A percentile compares a stretch with the other conserved stretches of the same genome.
Evolutionary conservation across 2,888 invertebrate species (phyloP).

Genomic region (Nowickia ferox): DNA sequence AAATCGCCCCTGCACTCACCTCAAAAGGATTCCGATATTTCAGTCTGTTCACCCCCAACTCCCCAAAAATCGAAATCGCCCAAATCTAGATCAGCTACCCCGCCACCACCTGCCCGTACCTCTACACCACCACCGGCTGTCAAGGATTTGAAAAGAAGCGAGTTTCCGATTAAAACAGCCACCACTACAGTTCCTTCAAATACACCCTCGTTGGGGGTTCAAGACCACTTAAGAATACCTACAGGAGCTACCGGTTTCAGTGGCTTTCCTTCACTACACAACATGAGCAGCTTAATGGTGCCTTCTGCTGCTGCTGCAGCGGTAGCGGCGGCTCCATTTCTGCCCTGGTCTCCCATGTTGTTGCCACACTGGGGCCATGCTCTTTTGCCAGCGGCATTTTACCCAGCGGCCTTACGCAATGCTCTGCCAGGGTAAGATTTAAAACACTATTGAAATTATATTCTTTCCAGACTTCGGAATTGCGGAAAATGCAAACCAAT

Average conservation of each 20-base stretch:
- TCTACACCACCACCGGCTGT: slow-evolving; percentile 73
- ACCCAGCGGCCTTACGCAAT: slow-evolving; percentile 88
- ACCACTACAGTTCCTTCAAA: slow-evolving; percentile 68
- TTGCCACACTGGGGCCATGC: slow-evolving; percentile 89
- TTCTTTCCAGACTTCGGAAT: neutral
- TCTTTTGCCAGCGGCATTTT: slow-evolving; percentile 87
- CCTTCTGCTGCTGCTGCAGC: slow-evolving; percentile 85
- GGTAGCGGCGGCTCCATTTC: slow-evolving; percentile 87
- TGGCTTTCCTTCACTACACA: slow-evolving; percentile 79
- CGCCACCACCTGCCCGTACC: slow-evolving; percentile 77
- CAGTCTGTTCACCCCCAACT: slow-evolving; percentile 75
- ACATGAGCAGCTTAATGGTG: slow-evolving; percentile 82
- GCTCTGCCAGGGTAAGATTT: slow-evolving; percentile 89
- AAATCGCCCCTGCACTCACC: slow-evolving; percentile 62
- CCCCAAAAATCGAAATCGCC: slow-evolving; percentile 73
- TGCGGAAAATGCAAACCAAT: too few species aligned
- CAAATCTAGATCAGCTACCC: slow-evolving; percentile 74
- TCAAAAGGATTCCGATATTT: slow-evolving; percentile 67
- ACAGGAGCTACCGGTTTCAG: slow-evolving; percentile 81
- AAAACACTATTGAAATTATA: neutral
- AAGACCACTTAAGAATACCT: slow-evolving; percentile 80
- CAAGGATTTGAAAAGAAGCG: slow-evolving; percentile 39
- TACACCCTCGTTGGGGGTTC: slow-evolving; percentile 49
- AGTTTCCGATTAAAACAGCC: slow-evolving; percentile 53
- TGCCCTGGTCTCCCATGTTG: slow-evolving; percentile 90